Base-by-base conservation (phyloP, 2,888 invertebrate species). In the Lithophane ornitopus region DNA sequence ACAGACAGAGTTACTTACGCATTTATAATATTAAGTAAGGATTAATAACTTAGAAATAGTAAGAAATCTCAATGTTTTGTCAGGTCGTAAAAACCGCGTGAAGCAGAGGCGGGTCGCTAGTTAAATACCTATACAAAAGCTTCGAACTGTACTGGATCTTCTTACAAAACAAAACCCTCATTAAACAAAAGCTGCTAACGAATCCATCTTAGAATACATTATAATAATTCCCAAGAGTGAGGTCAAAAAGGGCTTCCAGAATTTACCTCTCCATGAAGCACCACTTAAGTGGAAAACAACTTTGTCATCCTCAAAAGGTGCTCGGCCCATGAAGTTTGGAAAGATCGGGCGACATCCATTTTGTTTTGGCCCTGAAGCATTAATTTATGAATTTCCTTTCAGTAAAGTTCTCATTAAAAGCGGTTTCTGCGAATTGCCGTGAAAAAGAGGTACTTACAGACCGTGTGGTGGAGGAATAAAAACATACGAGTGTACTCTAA, bases 241-340 rank as follows among this genome's bases (percentile, higher is more conserved):
- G 69, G 41, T 74, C 54, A n/a, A 56, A 39, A 59, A 74, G 44
- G 49, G 26, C 44, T 59, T 56, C 22, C 68, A 66, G 56, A 56
- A 61, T 56, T 69, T 52, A 46, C 49, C 66, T 46, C 66, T 56
- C 65, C 22, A 19, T 46, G 14, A 58, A 80, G 66, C 4, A 62
- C 49, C 62, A 66, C 61, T 63, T 68, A 70, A 84, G 59, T 70
- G 41, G 61, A 80, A 80, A 84, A 80, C 84, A 65, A 44, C 69
- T 81, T 80, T 76, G 70, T 76, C 73, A 76, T 63, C 39, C 14
- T 63, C 74, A 70, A 80, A 78, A 76, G 76, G 59, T 76, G 16
- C 59, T 71, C 54, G 75, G 70, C 62, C 70, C 39, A 28, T 65
- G 58, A 46, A 71, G 41, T 44, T 69, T n/a, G 58, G n/a, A 41